A percentile compares a stretch with the other conserved stretches of the same genome.
phyloP scores from a whole-genome alignment of 2,888 invertebrate species.

The Lamellibrachia satsuma region DNA sequence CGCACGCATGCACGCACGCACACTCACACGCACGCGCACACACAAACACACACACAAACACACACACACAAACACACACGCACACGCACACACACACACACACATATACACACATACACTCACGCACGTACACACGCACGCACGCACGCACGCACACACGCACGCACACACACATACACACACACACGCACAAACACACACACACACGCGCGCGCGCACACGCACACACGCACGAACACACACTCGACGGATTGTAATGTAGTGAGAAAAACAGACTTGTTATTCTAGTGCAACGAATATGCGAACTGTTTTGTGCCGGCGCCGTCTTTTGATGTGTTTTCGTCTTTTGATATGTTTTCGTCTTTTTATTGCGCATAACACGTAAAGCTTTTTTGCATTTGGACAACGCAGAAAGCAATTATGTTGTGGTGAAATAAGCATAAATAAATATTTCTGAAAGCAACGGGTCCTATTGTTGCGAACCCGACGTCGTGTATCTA shows the following conservation, averaged over 20 bases:
- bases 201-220: not conserved
- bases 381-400: not conserved
- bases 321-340: not conserved
- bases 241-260: not conserved
- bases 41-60: too few relatives aligned
- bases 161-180: too few relatives aligned
- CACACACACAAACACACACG: too few relatives aligned
- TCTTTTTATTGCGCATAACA: not conserved
- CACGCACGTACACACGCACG: not conserved
- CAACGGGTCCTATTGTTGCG: not conserved
- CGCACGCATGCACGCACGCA: too few relatives aligned
- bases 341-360: not conserved
- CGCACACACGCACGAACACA: not conserved
- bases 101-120: not conserved
- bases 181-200: not conserved
- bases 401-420: not conserved
- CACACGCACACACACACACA: not conserved
- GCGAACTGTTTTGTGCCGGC: not conserved
- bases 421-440: not conserved
- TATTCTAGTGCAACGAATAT: slow-evolving; percentile 7
- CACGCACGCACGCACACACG: not conserved
- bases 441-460: not conserved
- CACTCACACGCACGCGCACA: too few relatives aligned
- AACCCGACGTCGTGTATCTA: not conserved
- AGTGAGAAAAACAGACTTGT: not conserved